Evolutionary conservation across 2,888 invertebrate species (phyloP).

Genomic region (Subacronicta megacephala): DNA sequence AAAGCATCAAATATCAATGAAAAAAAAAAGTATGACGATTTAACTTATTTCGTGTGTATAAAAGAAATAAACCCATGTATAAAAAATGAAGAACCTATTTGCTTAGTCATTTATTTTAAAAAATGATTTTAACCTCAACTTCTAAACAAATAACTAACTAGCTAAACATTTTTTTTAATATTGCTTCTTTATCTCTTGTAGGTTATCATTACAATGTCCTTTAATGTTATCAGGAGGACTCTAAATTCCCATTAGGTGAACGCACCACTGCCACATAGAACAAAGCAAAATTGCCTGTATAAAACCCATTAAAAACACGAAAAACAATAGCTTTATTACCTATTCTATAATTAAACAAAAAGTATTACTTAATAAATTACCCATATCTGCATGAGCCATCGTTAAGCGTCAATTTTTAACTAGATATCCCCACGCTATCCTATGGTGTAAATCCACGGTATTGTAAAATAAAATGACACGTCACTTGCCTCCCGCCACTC

Average conservation of each 20-base stretch:
- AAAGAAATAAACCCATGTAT: too few relatives aligned
- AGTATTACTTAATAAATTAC: constrained; percentile 30
- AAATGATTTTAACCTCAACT: too few relatives aligned
- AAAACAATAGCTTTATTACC: constrained; percentile 20
- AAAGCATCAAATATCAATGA: too few relatives aligned
- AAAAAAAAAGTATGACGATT: too few relatives aligned
- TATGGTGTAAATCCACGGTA: constrained; percentile 11
- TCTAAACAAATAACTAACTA: too few relatives aligned
- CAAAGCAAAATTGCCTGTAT: constrained; percentile 9
- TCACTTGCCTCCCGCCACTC: constrained; percentile 38
- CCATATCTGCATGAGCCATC: constrained; percentile 37
- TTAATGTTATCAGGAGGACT: not conserved
- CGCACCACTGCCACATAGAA: not conserved
- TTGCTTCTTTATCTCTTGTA: too few relatives aligned
- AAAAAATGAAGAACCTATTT: too few relatives aligned
- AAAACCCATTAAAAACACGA: constrained; percentile 19
- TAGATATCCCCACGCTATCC: constrained; percentile 9
- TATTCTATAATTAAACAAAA: constrained; percentile 38
- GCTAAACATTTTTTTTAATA: too few relatives aligned
- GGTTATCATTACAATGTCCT: too few relatives aligned
- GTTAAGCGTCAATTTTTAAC: constrained; percentile 34
- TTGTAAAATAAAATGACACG: constrained; percentile 47
- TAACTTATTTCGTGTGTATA: too few relatives aligned
- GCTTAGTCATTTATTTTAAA: too few relatives aligned
- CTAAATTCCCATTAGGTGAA: not conserved